phyloP scores from a whole-genome alignment of 2,797 vertebrate species.

The Limnodromus scolopaceus region DNA sequence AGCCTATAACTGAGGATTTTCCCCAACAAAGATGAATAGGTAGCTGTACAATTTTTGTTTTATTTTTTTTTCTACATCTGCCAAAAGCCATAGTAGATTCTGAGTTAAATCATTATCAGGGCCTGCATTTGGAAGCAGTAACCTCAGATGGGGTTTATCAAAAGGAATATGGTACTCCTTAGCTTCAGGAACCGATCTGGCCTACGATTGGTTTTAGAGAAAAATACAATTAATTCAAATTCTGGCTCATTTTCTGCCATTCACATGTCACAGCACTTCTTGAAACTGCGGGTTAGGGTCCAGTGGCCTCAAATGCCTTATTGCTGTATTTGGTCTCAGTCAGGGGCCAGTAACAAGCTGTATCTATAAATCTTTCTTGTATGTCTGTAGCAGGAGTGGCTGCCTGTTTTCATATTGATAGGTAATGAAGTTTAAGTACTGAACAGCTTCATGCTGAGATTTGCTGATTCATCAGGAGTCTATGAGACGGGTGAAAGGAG shows the following conservation, averaged over 20 bases:
- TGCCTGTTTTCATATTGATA: background rate
- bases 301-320: background rate
- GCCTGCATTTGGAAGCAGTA: background rate
- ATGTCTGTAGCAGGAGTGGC: background rate
- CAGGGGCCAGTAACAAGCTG: background rate
- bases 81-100: background rate
- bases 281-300: background rate
- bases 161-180: background rate
- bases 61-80: background rate
- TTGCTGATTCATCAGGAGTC: background rate
- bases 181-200: background rate
- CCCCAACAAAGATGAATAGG: conserved; percentile 45
- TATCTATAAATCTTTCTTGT: background rate
- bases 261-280: background rate
- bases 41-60: conserved; percentile 12
- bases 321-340: background rate
- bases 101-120: conserved; percentile 10
- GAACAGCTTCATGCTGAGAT: background rate
- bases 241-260: background rate
- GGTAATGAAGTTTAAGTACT: background rate
- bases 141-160: background rate
- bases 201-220: background rate
- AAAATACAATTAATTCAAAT: background rate
- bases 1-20: conserved; percentile 51
- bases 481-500: background rate